These are phyloP conservation scores for Eleginops maclovinus DNA, from an alignment of 2,113 vertebrate species.

Conservation along the genomic window DNA sequence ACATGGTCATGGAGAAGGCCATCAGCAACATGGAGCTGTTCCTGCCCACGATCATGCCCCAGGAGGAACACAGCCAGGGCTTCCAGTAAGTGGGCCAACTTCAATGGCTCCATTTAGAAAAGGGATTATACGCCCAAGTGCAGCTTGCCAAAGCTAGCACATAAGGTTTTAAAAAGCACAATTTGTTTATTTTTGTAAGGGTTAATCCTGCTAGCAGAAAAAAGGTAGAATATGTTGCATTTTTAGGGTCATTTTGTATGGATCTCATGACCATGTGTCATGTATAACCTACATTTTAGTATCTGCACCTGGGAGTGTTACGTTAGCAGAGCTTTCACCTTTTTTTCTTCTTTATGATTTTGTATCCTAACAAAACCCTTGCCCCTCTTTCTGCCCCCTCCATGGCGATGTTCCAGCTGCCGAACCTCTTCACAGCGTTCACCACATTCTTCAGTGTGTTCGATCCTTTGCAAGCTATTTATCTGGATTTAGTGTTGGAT, in stretches of 20 bases:
- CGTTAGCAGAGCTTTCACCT: conserved; percentile 7
- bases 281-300: conserved; percentile 11
- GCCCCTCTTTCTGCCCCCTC: conserved; percentile 6
- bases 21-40: conserved; percentile 95
- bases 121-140: conserved; percentile 18
- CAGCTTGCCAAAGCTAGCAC: conserved; percentile 36
- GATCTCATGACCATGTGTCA: conserved; percentile 1
- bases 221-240: conserved; percentile 6
- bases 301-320: conserved; percentile 28
- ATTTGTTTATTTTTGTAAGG: conserved; percentile 27
- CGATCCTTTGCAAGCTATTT: conserved; percentile 60
- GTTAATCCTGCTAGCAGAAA: conserved; percentile 1
- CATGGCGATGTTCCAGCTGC: conserved; percentile 25
- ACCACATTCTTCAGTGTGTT: conserved; percentile 55
- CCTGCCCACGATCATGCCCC: conserved; percentile 93
- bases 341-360: conserved; percentile 33
- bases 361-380: conserved; percentile 46
- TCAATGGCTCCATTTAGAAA: conserved; percentile 29
- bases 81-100: conserved; percentile 87
- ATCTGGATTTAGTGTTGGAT: conserved; percentile 70
- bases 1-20: conserved; percentile 95
- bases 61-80: conserved; percentile 89
- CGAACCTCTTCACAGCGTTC: conserved; percentile 39
- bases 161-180: conserved; percentile 11
- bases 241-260: not conserved